These are phyloP conservation scores for Buceros bicornis DNA, from an alignment of 2,797 vertebrate genomes.

Conservation along the genomic window DNA sequence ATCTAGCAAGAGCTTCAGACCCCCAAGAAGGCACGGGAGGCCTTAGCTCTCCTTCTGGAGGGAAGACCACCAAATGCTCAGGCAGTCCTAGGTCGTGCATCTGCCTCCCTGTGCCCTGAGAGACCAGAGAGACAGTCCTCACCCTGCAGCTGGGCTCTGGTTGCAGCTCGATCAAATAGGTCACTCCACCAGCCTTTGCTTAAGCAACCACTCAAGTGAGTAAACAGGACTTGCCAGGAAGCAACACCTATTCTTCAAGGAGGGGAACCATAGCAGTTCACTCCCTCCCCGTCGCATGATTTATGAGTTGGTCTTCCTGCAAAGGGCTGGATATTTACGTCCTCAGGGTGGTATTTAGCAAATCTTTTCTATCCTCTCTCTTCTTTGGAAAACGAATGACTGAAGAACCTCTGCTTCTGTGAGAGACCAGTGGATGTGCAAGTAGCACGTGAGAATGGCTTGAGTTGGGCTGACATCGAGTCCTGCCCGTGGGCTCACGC, in stretches of 20 bases:
- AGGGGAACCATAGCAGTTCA: neutral
- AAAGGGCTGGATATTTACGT: neutral
- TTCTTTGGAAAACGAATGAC: neutral
- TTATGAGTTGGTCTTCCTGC: neutral
- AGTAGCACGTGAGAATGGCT: rapidly evolving
- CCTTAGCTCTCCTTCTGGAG: neutral
- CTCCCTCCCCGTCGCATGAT: neutral
- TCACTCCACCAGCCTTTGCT: neutral
- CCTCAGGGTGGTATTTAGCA: neutral
- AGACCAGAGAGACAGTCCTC: neutral
- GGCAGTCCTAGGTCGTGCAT: neutral
- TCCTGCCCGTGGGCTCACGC: neutral
- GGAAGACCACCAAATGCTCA: neutral
- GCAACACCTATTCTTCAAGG: neutral
- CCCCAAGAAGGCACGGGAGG: neutral
- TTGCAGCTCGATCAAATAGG: neutral
- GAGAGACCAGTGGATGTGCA: neutral
- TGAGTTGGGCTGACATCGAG: rapidly evolving
- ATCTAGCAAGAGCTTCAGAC: neutral
- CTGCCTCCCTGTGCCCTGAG: neutral
- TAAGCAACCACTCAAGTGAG: neutral
- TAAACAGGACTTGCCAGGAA: neutral
- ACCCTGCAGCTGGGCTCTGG: neutral
- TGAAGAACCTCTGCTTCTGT: neutral
- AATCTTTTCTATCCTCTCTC: neutral